phyloP scores from a whole-genome alignment of 2,888 invertebrate species.

The Archaeoteleia sp. region DNA sequence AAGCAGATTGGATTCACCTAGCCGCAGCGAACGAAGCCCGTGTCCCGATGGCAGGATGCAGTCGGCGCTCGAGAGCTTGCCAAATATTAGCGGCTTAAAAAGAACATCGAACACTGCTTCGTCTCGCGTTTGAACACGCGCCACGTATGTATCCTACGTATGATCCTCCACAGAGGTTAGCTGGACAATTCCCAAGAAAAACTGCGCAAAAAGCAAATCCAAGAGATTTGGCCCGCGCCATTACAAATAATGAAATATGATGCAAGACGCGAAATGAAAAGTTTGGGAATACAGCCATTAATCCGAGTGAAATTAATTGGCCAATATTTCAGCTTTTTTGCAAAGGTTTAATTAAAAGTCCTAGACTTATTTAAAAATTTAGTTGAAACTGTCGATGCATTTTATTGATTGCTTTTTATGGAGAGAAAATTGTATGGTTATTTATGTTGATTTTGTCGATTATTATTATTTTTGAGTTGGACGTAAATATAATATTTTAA shows the following conservation, averaged over 20 bases:
- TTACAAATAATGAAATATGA: slow-evolving; percentile 33
- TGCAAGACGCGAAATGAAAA: slow-evolving; percentile 10
- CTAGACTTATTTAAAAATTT: too few relatives aligned
- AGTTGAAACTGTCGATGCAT: slow-evolving; percentile 4
- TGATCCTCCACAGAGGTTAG: slow-evolving; percentile 3
- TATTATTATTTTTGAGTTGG: too few relatives aligned
- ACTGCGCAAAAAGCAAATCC: slow-evolving; percentile 21
- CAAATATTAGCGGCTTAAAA: slow-evolving; percentile 60
- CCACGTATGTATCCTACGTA: slow-evolving; percentile 12
- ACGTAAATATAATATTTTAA: too few relatives aligned
- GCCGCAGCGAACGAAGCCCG: slow-evolving; percentile 41
- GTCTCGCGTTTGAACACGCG: slow-evolving; percentile 19
- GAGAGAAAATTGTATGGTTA: too few relatives aligned
- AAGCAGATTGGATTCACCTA: slow-evolving; percentile 66
- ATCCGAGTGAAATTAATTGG: slow-evolving; percentile 23
- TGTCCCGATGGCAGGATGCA: slow-evolving; percentile 21
- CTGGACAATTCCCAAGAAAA: slow-evolving; percentile 44
- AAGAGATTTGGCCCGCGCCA: slow-evolving; percentile 5
- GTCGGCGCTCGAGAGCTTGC: slow-evolving; percentile 53
- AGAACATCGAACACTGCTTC: slow-evolving; percentile 51
- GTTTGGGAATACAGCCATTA: slow-evolving; percentile 17
- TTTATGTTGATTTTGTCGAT: too few relatives aligned
- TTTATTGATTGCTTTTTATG: too few relatives aligned
- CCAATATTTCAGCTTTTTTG: slow-evolving; percentile 19
- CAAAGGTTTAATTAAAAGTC: too few relatives aligned